Base-by-base conservation (phyloP, 2,113 vertebrate genomes). In the Cavia porcellus region DNA sequence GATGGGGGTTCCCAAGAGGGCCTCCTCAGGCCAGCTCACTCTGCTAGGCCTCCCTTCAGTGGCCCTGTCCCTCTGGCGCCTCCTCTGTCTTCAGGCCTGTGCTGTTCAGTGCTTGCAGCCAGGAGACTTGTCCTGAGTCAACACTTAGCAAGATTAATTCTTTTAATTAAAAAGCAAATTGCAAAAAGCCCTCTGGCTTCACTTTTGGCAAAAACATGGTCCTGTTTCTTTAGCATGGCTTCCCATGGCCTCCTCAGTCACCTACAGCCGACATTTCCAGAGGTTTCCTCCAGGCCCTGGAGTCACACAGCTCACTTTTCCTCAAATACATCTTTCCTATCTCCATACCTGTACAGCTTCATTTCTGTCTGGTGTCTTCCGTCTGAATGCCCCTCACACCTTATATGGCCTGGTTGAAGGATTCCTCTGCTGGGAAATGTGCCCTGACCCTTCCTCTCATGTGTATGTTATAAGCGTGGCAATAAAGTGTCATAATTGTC, bases 1-100 rank as follows among this genome's bases (percentile, higher is more conserved):
- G 47, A 80, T 4, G 2, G 64, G 75, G 24, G 52, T 57, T 59
- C 50, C 66, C 55, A 1, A 50, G 32, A 89, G 28, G 17, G 2
- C 17, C 50, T 11, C n/a, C 20, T 87, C 4, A 22, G 1, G 22
- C 0, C 22, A 93, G 50, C 42, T 82, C 30, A 1, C 8, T 68
- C 19, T 1, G 15, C 47, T 20, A 35, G 0, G 8, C 6, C 28
- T 5, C 0, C 66, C 55, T 19, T 30, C 22, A 3, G 20, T 22
- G 80, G 47, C 38, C 66, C 7, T 14, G 8, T 12, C 42, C 19
- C 15, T 64, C 35, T 2, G 4, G 13, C 11, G 4, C 35, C 22
- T n/a, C 3, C 7, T 90, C 15, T 20, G 13, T n/a, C 61, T 17
- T 42, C 17, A 38, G 52, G 17, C 42, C 57, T 32, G 24, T 22